These are phyloP conservation scores for Henricia sp. DNA, from an alignment of 53 echinoderm and acorn worm genomes.

Conservation along the genomic window DNA sequence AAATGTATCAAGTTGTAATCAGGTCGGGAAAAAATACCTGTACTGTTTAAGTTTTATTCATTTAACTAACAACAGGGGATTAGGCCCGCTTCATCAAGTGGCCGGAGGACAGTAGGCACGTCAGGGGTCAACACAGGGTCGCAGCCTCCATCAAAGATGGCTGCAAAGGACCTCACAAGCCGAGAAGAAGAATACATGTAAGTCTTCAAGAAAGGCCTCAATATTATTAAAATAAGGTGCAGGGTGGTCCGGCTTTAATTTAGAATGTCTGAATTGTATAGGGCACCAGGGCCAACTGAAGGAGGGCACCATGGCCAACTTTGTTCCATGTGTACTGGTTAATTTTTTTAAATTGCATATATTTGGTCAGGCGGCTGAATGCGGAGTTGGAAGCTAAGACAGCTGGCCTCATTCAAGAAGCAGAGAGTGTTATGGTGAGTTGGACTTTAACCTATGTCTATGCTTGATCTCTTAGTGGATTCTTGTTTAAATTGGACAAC, in stretches of 20 bases:
- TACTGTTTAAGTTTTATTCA: too few relatives aligned
- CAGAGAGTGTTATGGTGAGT: constrained; percentile 96
- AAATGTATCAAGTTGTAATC: too few relatives aligned
- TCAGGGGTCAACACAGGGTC: constrained; percentile 44
- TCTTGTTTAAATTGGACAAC: too few relatives aligned
- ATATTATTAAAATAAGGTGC: too few relatives aligned
- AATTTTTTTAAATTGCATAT: not conserved
- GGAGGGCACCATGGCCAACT: too few relatives aligned
- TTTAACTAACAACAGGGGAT: too few relatives aligned
- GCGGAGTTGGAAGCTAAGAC: constrained; percentile 98
- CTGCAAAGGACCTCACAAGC: constrained; percentile 74
- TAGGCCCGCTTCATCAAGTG: constrained; percentile 35
- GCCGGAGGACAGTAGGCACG: constrained; percentile 25
- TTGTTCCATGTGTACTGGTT: too few relatives aligned
- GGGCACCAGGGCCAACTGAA: not conserved
- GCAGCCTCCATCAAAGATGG: constrained; percentile 27
- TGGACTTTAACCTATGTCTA: too few relatives aligned
- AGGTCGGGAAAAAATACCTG: too few relatives aligned
- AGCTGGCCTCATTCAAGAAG: constrained; percentile 87
- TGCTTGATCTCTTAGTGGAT: too few relatives aligned
- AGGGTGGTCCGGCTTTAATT: not conserved
- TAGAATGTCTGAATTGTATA: not conserved
- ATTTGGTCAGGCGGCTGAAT: constrained; percentile 82
- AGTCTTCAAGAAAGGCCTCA: too few relatives aligned
- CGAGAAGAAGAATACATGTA: constrained; percentile 98